Percentiles rank a stretch among this genome's conserved stretches.
Evolutionary conservation across 1,140 invertebrate genomes (phyloP).

Genomic region (Drosophila elegans): DNA sequence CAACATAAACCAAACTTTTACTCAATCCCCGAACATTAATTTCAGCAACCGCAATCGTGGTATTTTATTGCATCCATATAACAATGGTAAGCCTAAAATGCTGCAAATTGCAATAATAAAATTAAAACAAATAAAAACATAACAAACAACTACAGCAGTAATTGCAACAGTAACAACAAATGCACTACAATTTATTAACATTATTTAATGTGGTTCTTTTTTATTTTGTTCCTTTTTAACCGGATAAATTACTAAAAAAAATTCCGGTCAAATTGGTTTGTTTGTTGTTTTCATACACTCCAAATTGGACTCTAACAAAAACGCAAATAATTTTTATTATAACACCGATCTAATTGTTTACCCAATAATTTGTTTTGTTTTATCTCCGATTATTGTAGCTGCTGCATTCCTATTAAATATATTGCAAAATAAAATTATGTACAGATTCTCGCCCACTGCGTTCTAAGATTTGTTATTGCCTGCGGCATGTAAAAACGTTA

Average conservation of each 20-base stretch:
- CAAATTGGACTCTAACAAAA: constrained; percentile 36
- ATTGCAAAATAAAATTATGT: constrained; percentile 47
- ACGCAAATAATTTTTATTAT: constrained; percentile 17
- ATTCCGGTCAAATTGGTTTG: constrained; percentile 36
- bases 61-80: constrained; percentile 86
- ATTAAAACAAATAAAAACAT: constrained; percentile 46
- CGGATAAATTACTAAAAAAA: constrained; percentile 30
- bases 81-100: constrained; percentile 86
- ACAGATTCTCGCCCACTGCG: constrained; percentile 62
- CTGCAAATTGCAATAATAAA: constrained; percentile 73
- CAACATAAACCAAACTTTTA: constrained; percentile 64
- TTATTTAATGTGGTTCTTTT: constrained; percentile 35
- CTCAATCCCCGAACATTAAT: constrained; percentile 80
- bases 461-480: constrained; percentile 67
- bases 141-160: constrained; percentile 49
- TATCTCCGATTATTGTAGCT: constrained; percentile 44
- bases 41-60: constrained; percentile 86
- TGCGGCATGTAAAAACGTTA: constrained; percentile 66
- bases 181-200: constrained; percentile 57
- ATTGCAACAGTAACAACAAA: constrained; percentile 57
- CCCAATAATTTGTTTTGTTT: constrained; percentile 31
- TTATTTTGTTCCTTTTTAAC: constrained; percentile 33
- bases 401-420: constrained; percentile 48
- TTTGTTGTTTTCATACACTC: constrained; percentile 36
- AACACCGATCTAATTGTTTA: constrained; percentile 29